These are phyloP conservation scores for Pollimyrus isidori DNA, from an alignment of 2,113 vertebrate species.

Conservation along the genomic window DNA sequence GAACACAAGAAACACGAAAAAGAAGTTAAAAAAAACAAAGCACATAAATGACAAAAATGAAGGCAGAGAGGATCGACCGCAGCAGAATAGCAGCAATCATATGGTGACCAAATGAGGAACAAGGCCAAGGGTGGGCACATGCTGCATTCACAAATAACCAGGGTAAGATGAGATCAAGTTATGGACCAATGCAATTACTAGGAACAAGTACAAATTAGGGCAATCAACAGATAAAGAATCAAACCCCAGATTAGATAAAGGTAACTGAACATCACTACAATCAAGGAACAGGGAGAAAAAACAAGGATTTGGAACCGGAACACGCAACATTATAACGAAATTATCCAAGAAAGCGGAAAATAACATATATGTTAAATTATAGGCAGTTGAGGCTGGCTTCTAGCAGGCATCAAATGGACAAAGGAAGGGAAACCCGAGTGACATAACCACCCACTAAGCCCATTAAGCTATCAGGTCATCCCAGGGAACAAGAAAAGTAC, in stretches of 20 bases:
- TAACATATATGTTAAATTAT: not conserved
- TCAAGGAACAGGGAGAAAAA: not conserved
- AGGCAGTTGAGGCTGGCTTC: not conserved
- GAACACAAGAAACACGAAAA: not conserved
- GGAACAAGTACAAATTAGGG: not conserved
- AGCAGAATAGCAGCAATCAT: not conserved
- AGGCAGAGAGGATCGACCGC: not conserved
- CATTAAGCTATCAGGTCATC: too few relatives aligned
- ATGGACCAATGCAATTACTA: not conserved
- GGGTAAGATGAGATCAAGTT: not conserved
- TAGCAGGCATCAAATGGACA: not conserved
- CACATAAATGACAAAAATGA: not conserved
- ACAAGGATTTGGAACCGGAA: not conserved
- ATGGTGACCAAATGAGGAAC: not conserved
- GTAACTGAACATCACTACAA: not conserved
- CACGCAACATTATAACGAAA: not conserved
- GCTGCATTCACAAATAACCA: not conserved
- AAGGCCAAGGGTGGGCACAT: not conserved
- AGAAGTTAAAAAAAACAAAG: not conserved
- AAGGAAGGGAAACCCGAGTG: not conserved
- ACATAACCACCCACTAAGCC: too few relatives aligned
- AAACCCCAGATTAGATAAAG: not conserved
- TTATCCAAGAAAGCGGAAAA: not conserved
- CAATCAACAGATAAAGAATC: not conserved
- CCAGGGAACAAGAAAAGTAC: too few relatives aligned